A percentile compares a stretch with the other conserved stretches of the same genome.
Conservation (phyloP, 2,113 vertebrate species). For the Lepus europaeus region DNA sequence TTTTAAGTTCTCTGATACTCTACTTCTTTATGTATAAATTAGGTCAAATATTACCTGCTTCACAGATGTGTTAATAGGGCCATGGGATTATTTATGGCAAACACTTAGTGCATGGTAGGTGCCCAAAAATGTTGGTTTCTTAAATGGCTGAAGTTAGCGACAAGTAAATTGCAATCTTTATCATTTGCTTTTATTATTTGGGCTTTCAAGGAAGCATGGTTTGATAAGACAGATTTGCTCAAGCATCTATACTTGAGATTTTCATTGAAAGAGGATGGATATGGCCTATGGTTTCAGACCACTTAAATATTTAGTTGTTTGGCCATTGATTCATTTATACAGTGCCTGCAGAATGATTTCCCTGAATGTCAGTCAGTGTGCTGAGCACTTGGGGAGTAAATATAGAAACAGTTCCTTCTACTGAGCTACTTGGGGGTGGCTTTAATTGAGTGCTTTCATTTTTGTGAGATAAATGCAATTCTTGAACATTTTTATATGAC, state of each 20-base stretch:
- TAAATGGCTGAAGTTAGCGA: background rate
- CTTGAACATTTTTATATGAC: constrained; percentile 24
- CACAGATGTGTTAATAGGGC: background rate
- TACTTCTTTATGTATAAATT: background rate
- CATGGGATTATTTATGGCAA: constrained; percentile 41
- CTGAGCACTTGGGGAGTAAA: background rate
- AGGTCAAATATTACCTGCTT: constrained; percentile 8
- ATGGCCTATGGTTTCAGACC: background rate
- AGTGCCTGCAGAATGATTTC: background rate
- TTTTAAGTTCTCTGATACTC: constrained; percentile 30
- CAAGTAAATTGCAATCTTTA: constrained; percentile 25
- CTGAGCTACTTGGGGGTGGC: background rate
- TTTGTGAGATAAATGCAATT: constrained; percentile 31
- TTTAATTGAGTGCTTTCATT: constrained; percentile 46
- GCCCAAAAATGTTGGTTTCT: background rate
- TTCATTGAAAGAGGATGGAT: constrained; percentile 42
- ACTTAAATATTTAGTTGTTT: constrained; percentile 35
- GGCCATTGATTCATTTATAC: background rate
- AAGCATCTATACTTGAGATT: constrained; percentile 27
- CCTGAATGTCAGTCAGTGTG: background rate
- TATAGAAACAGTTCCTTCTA: background rate
- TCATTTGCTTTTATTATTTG: constrained; percentile 42
- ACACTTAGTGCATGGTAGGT: background rate
- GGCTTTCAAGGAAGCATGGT: background rate
- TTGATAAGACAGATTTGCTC: constrained; percentile 8